phyloP scores from a whole-genome alignment of 2,888 invertebrate genomes.

The Tridacna crocea region DNA sequence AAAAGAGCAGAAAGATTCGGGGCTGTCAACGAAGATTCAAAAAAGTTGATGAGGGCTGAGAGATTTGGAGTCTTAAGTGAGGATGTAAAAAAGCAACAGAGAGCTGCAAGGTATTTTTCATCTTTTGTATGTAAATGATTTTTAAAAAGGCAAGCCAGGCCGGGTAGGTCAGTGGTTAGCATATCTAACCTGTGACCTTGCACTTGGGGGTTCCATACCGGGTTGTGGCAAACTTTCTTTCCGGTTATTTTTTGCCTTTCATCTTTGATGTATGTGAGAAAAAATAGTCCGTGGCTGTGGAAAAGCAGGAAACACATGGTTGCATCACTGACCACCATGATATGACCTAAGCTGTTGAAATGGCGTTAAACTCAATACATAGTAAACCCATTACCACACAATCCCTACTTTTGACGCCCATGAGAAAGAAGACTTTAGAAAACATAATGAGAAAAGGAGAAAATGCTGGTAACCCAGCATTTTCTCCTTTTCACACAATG shows the following conservation, averaged over 20 bases:
- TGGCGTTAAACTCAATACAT: too few relatives aligned
- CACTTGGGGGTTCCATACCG: background rate
- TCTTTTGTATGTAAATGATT: background rate
- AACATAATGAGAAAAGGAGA: constrained; percentile 1
- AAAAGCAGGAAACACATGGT: too few relatives aligned
- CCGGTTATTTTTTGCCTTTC: too few relatives aligned
- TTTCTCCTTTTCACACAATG: too few relatives aligned
- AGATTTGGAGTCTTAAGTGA: constrained; percentile 71
- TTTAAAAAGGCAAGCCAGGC: too few relatives aligned
- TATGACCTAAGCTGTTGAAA: too few relatives aligned
- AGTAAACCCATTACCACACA: constrained; percentile 5
- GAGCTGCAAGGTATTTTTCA: constrained; percentile 66
- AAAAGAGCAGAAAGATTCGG: constrained; percentile 68
- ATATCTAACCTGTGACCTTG: background rate
- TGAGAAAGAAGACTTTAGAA: background rate
- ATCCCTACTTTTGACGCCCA: background rate
- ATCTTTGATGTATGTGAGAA: background rate
- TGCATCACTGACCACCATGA: too few relatives aligned
- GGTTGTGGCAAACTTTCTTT: too few relatives aligned
- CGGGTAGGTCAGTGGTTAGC: too few relatives aligned
- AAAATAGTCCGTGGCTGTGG: too few relatives aligned
- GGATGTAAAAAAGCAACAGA: constrained; percentile 64
- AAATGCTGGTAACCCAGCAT: background rate
- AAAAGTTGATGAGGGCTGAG: constrained; percentile 67
- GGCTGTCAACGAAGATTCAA: constrained; percentile 66